Evolutionary conservation across 2,888 invertebrate genomes (phyloP), one percentile per base, ranked within the genome.

Genomic region (Melinaea menophilus): DNA sequence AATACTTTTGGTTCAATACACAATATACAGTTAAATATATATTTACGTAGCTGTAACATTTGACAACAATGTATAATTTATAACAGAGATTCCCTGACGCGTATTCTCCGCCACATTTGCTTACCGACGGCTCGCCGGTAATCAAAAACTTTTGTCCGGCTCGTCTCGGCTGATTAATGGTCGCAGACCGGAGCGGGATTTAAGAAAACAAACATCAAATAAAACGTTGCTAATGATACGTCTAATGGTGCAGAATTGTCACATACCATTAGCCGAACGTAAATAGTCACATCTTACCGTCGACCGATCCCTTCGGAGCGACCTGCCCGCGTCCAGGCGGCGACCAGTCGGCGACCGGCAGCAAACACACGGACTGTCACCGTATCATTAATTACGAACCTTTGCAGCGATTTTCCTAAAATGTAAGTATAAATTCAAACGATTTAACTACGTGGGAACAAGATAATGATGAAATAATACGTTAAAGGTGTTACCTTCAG

Each of bases 241-340:
- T 73, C 78, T 85, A 88, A 89, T 88, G 85, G 85, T 75, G 79
- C 81, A 71, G 79, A 86, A 84, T 87, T 85, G 86, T 84, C 77
- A 71, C 69, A 59, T 73, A 73, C 85, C 86, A 86, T 88, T 86
- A 86, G 83, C 73, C 68, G 73, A 69, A 69, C 69, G 69, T 71
- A 72, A 73, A 73, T 72, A 68, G 70, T 68, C 67, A 60, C 61
- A 58, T 37, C 22, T 60, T 73, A 74, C 80, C 78, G 79, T 79
- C 81, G 76, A 78, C 75, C 73, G 73, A 69, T 74, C 73, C 75
- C 78, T 77, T 78, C 75, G 78, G 78, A 80, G 69, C 77, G 85
- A 88, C 86, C 87, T 86, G 86, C 86, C 85, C 86, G 79, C 81
- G 71, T 72, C 75, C 79, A 84, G 84, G 81, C 85, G 86, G 73